phyloP scores from a whole-genome alignment of 2,888 invertebrate species.

The Nomada ruficornis region DNA sequence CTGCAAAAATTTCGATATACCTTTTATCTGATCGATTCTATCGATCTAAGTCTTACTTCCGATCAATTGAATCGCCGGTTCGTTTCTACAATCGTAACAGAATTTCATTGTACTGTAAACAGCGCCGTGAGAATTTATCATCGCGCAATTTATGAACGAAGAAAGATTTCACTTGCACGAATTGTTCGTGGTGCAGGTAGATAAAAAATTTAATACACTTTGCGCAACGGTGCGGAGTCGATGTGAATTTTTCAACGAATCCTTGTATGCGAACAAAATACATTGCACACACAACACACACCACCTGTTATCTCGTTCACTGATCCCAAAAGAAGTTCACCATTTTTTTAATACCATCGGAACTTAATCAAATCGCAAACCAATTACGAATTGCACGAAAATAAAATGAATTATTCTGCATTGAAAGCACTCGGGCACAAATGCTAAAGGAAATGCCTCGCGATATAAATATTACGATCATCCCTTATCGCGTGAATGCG shows the following conservation, averaged over 20 bases:
- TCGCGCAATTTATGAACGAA: slow-evolving; percentile 27
- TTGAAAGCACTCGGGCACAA: no score
- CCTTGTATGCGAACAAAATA: no score
- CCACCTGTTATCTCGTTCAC: no score
- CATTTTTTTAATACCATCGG: no score
- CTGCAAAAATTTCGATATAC: background rate
- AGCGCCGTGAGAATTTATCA: slow-evolving; percentile 42
- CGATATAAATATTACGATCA: no score
- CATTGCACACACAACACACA: no score
- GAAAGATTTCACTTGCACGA: slow-evolving; percentile 7
- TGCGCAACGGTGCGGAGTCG: no score
- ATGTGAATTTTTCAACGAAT: no score
- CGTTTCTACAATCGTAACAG: slow-evolving; percentile 16
- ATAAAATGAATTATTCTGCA: background rate
- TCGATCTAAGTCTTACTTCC: slow-evolving; percentile 25
- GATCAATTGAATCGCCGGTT: slow-evolving; percentile 31
- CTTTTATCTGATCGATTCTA: slow-evolving; percentile 5
- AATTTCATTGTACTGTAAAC: slow-evolving; percentile 10
- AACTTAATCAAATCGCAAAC: background rate
- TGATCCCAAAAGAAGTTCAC: no score
- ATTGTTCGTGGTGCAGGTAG: no score
- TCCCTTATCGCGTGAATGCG: background rate
- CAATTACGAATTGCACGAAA: background rate
- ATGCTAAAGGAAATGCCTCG: no score
- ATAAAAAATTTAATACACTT: no score